Conservation (phyloP, 2,888 invertebrate species). For the Apodemia mormo region DNA sequence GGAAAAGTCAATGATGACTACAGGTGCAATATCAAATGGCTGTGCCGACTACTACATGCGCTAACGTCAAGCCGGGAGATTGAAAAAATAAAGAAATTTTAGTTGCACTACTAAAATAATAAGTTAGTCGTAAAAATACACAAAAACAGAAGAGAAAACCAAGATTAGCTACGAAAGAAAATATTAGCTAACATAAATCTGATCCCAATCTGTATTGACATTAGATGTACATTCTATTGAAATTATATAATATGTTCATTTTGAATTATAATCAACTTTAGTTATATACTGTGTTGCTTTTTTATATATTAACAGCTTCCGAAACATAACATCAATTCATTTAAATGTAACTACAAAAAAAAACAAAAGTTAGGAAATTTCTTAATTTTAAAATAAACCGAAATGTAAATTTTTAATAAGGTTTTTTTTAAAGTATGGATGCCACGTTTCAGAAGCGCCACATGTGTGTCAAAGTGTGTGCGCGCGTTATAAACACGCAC, state of each 20-base stretch:
- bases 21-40: slow-evolving; percentile 26
- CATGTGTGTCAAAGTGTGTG: background rate
- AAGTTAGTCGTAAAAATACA: background rate
- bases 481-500: background rate
- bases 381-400: background rate
- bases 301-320: background rate
- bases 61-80: background rate
- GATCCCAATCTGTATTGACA: slow-evolving; percentile 50
- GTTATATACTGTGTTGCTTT: background rate
- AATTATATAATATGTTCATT: too few relatives aligned
- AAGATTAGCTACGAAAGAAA: slow-evolving; percentile 4
- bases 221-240: background rate
- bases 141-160: slow-evolving; percentile 16
- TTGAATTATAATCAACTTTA: background rate
- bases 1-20: slow-evolving; percentile 23
- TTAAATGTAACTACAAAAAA: background rate
- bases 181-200: slow-evolving; percentile 52
- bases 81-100: background rate
- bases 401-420: too few relatives aligned
- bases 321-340: background rate
- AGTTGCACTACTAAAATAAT: slow-evolving; percentile 3
- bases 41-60: background rate
- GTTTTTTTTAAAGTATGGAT: too few relatives aligned
- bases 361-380: background rate
- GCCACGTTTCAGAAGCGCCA: background rate